These are phyloP conservation scores for Acrossocheilus wenchowensis DNA, from an alignment of 2,797 vertebrate genomes.

Conservation along the genomic window DNA sequence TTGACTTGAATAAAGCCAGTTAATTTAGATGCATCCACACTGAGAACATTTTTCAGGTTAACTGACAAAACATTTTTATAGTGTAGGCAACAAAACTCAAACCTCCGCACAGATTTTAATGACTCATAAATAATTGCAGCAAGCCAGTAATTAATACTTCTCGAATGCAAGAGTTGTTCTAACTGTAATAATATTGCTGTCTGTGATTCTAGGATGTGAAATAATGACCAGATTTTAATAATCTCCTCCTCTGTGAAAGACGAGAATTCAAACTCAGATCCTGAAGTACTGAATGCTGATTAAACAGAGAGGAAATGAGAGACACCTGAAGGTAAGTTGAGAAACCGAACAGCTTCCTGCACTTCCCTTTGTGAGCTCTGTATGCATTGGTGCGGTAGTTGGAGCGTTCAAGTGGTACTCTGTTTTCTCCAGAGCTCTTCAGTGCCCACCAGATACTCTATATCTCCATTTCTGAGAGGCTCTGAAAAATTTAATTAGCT, in stretches of 20 bases:
- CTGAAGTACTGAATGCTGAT: background rate
- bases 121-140: constrained; percentile 16
- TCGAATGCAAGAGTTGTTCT: background rate
- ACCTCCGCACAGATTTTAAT: constrained; percentile 22
- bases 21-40: background rate
- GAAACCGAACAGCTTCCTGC: background rate
- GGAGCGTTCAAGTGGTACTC: background rate
- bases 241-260: background rate
- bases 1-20: background rate
- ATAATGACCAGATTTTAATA: constrained; percentile 13
- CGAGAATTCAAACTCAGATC: no score
- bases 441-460: constrained; percentile 35
- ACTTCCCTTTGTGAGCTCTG: background rate
- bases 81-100: constrained; percentile 19
- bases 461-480: constrained; percentile 39
- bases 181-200: constrained; percentile 1
- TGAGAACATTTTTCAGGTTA: background rate
- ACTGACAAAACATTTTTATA: constrained; percentile 7
- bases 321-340: background rate
- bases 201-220: constrained; percentile 4
- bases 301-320: constrained; percentile 8
- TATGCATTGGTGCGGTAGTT: background rate
- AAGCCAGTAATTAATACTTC: constrained; percentile 20
- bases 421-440: constrained; percentile 36
- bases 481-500: constrained; percentile 49